Evolutionary conservation across 2,113 vertebrate species (phyloP), one percentile per base, ranked within the genome.

Genomic region (Phrynosoma blainvillii): DNA sequence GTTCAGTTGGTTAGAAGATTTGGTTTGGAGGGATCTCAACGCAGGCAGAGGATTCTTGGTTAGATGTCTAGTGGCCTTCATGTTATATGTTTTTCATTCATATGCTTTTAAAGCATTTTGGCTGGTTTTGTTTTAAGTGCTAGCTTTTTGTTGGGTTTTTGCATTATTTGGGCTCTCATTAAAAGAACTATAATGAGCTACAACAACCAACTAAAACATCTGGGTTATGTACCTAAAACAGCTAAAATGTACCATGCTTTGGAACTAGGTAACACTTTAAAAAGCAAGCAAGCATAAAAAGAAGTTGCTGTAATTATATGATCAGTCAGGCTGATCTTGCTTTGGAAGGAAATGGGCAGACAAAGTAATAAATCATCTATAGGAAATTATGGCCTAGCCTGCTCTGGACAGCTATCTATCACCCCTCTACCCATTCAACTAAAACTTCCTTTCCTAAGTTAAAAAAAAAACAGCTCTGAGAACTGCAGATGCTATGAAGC

Each of bases 271-370:
- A 42, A n/a, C 21, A 21, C 13, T 70, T 71, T 54, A 71, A 79
- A 68, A 27, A 71, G 12, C 12, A 30, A 27, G 8, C 40, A 52
- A 18, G 42, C 13, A 52, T 13, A 54, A 36, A 79, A 79, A 40
- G 3, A 87, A 30, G 9, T 56, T 73, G 7, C 30, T 32, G 30
- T 47, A 30, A 40, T 54, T 74, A 74, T 42, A 36, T 59, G 42
- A 1, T 62, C 40, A n/a, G 75, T 32, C 25, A 62, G 52, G 25
- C 70, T 40, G 66, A 71, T 74, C 78, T 71, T 76, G 59, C 30
- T 83, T 79, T 25, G 16, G 23, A 80, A 87, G 65, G 66, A 86
- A 86, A 40, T 86, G 66, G n/a, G 56, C 36, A 32, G 32, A 66
- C 47, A 73, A 73, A 12, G n/a, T 23, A 70, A 70, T 85, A 65